Conservation (phyloP, 2,113 vertebrate genomes). For the Engystomops pustulosus region DNA sequence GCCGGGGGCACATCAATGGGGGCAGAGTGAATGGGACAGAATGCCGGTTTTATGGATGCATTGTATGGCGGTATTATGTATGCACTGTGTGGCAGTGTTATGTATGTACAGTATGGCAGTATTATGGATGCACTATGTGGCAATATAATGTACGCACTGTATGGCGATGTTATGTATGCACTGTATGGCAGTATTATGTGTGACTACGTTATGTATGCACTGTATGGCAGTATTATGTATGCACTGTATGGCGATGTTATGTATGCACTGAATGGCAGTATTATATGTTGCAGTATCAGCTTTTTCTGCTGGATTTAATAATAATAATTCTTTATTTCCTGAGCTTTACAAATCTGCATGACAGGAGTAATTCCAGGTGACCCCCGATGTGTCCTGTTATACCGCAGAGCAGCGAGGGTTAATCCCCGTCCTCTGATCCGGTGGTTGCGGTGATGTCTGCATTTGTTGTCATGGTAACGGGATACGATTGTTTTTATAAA, state of each 20-base stretch:
- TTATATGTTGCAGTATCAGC: too few relatives aligned
- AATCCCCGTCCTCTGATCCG: neutral
- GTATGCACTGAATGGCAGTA: neutral
- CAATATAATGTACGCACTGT: neutral
- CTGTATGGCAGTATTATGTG: neutral
- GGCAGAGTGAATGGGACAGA: too few relatives aligned
- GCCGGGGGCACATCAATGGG: too few relatives aligned
- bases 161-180: neutral
- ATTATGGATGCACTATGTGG: neutral
- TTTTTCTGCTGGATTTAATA: neutral
- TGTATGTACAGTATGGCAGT: too few relatives aligned
- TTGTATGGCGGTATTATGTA: too few relatives aligned
- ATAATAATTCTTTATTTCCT: too few relatives aligned
- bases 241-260: neutral
- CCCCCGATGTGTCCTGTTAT: too few relatives aligned
- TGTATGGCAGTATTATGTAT: neutral
- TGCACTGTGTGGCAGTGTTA: too few relatives aligned
- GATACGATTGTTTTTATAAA: slow-evolving; percentile 23
- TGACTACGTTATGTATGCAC: neutral
- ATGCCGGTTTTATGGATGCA: too few relatives aligned
- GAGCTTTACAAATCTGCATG: too few relatives aligned
- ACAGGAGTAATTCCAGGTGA: too few relatives aligned
- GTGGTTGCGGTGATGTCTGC: neutral
- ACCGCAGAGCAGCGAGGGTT: neutral
- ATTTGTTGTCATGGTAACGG: slow-evolving; percentile 28